Conservation (phyloP, 2,113 vertebrate species). For the Apus apus region DNA sequence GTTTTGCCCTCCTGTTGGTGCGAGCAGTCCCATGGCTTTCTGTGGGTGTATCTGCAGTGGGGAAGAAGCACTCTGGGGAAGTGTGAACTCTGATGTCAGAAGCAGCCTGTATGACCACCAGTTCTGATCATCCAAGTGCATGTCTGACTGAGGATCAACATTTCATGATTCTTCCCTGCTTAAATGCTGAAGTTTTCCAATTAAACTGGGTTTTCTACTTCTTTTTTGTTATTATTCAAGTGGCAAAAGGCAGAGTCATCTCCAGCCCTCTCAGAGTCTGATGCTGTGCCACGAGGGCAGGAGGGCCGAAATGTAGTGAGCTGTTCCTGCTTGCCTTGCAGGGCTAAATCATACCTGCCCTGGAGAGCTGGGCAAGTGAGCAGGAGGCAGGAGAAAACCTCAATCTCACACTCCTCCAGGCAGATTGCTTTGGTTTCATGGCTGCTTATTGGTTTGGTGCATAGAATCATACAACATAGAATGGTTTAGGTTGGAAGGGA, state of each 20-base stretch:
- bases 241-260: not conserved
- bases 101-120: not conserved
- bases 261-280: not conserved
- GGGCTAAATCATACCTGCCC: not conserved
- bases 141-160: not conserved
- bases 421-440: not conserved
- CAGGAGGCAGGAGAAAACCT: not conserved
- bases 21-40: not conserved
- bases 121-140: not conserved
- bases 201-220: not conserved
- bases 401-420: not conserved
- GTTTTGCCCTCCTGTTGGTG: not conserved
- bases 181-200: not conserved
- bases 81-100: rapidly evolving
- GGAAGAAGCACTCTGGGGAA: not conserved
- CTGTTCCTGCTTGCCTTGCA: not conserved
- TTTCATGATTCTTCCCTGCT: not conserved
- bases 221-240: not conserved
- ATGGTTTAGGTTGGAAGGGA: no score
- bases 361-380: not conserved
- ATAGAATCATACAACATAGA: not conserved
- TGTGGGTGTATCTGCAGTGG: not conserved
- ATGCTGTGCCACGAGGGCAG: not conserved
- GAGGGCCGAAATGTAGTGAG: not conserved
- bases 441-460: not conserved